Conservation (phyloP, 2,797 vertebrate genomes). For the Gymnopithys bicolor region DNA sequence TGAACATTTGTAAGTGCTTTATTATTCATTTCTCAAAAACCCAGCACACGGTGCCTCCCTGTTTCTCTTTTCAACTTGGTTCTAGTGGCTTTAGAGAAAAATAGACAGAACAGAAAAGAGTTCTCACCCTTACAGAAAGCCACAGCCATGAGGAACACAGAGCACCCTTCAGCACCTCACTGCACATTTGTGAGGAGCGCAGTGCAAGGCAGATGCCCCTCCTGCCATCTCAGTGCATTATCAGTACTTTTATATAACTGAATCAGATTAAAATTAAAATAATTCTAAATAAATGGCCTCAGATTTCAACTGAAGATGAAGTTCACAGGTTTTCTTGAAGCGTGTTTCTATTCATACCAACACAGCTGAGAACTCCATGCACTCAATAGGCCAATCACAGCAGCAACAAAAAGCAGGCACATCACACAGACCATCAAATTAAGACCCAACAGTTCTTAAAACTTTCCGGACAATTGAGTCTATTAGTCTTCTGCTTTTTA, state of each 20-base stretch:
- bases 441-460: background rate
- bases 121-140: background rate
- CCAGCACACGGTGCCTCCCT: background rate
- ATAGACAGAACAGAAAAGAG: background rate
- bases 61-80: background rate
- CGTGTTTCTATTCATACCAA: background rate
- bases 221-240: background rate
- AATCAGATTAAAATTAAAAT: background rate
- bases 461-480: background rate
- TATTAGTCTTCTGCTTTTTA: background rate
- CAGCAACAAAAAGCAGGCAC: background rate
- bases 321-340: background rate
- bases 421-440: background rate
- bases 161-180: background rate
- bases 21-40: background rate
- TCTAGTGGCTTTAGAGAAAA: background rate
- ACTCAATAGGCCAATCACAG: background rate
- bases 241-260: background rate
- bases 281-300: background rate
- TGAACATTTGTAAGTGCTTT: background rate
- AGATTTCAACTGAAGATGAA: background rate
- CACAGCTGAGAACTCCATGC: background rate
- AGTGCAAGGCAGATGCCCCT: background rate
- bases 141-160: background rate
- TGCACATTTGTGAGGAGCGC: background rate